phyloP scores from a whole-genome alignment of 2,888 invertebrate species.

The Auanema freiburgensis region DNA sequence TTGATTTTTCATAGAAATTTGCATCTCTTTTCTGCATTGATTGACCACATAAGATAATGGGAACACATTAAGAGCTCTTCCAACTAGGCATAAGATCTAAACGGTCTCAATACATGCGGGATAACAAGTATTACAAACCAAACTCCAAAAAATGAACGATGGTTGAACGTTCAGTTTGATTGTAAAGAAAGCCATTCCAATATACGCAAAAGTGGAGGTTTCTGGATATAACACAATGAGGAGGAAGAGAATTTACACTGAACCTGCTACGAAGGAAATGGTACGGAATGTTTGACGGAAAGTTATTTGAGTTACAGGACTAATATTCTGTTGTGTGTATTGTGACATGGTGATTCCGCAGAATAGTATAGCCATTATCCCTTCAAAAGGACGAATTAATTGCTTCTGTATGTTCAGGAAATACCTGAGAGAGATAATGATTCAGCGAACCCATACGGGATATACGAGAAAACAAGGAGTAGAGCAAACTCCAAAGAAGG shows the following conservation, averaged over 20 bases:
- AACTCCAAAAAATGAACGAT: conserved; percentile 89
- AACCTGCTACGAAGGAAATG: conserved; percentile 84
- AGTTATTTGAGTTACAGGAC: conserved; percentile 96
- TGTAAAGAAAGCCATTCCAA: conserved; percentile 90
- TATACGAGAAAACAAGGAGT: conserved; percentile 97
- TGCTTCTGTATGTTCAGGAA: neutral
- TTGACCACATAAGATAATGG: conserved; percentile 90
- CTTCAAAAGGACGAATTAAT: conserved; percentile 67
- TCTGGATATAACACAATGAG: conserved; percentile 69
- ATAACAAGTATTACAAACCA: conserved; percentile 69
- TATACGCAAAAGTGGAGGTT: conserved; percentile 96
- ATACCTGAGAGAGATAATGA: conserved; percentile 87
- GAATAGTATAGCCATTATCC: conserved; percentile 98
- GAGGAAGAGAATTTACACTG: neutral
- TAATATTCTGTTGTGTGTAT: conserved; percentile 96
- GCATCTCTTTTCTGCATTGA: conserved; percentile 79
- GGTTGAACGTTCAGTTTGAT: conserved; percentile 87
- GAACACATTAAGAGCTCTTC: conserved; percentile 93
- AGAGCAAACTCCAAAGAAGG: conserved; percentile 97
- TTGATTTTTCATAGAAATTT: conserved; percentile 96
- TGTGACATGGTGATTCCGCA: conserved; percentile 99
- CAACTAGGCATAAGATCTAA: conserved; percentile 80
- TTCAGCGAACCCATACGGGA: conserved; percentile 95
- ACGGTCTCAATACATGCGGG: conserved; percentile 12
- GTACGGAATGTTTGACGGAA: conserved; percentile 99